Base-by-base conservation (phyloP, 2,888 invertebrate genomes). In the Polydrusus cervinus region DNA sequence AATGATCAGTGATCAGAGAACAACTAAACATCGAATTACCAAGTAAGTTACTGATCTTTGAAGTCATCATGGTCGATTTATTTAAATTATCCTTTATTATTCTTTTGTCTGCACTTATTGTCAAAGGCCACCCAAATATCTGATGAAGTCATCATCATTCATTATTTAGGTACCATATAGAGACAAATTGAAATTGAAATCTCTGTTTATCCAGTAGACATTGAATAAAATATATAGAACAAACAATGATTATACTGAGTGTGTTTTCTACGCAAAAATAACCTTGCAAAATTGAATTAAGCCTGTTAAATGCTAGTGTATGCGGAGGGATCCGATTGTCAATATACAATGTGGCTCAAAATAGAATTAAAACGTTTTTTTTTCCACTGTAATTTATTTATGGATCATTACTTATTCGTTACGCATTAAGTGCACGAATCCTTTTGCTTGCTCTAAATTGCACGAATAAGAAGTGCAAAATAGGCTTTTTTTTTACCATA, bases 121-220 rank as follows among this genome's bases (percentile, higher is more conserved):
- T 20, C n/a, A 25, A 8, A 53, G 25, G 20, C 30, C 25, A 53
- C 53, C 53, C n/a, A 53, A 53, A n/a, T 30, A 8, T 53, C 30
- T 53, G n/a, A 53, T 53, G 53, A 53, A 30, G 25, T 53, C 53
- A 53, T 53, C 51, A 51, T 20, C 16, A 5, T 25, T 25, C 25
- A 20, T 18, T 20, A 49, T 11, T 51, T 13, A 30, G 20, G 25
- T 53, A 18, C 16, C 25, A 13, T 53, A 13, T 7, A 30, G 20
- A 53, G 53, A 53, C 53, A 53, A 53, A 53, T 30, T 51, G n/a
- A 45, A 45, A 45, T 30, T 51, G n/a, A 45, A 45, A 45, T 40
- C 1, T n/a, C 13, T 47, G n/a, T 14, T 47, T 47, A 47, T 47
- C n/a, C 2, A 47, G 8, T 25, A 47, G 47, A 14, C 47, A 47